phyloP scores from a whole-genome alignment of 2,113 vertebrate genomes.

The Callaeas wilsoni region DNA sequence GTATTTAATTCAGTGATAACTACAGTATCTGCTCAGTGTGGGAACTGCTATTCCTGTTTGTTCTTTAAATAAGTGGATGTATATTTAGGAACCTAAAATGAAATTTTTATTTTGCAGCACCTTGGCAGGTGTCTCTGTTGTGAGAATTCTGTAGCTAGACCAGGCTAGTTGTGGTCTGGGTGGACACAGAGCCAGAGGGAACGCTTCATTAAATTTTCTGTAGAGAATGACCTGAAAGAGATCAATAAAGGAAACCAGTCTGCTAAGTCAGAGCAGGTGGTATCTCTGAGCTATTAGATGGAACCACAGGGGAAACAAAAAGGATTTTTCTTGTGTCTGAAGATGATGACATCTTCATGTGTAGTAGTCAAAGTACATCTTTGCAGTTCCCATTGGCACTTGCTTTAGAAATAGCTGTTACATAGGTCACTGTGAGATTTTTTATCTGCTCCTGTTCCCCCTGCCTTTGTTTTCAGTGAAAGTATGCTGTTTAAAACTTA shows the following conservation, averaged over 20 bases:
- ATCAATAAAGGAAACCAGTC: neutral
- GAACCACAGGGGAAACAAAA: neutral
- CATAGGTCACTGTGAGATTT: accelerated
- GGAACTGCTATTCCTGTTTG: neutral
- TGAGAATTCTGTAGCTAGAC: neutral
- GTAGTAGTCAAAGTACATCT: neutral
- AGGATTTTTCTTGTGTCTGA: neutral
- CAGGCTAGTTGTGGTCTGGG: neutral
- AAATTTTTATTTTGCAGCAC: neutral
- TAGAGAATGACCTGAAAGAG: neutral
- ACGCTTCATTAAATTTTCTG: neutral
- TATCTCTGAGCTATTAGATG: neutral
- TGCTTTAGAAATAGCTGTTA: neutral
- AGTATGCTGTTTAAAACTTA: neutral
- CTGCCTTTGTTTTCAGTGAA: neutral
- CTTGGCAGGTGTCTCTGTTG: neutral
- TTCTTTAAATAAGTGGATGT: neutral
- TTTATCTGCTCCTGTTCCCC: neutral
- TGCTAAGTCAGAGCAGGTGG: neutral
- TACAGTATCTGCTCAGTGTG: neutral
- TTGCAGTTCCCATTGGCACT: neutral
- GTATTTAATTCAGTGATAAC: neutral
- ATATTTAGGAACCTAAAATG: neutral
- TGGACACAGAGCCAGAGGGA: neutral
- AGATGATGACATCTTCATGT: neutral